Evolutionary conservation across 2,113 vertebrate species (phyloP), one percentile per base, ranked within the genome.

Genomic region (Perca flavescens): DNA sequence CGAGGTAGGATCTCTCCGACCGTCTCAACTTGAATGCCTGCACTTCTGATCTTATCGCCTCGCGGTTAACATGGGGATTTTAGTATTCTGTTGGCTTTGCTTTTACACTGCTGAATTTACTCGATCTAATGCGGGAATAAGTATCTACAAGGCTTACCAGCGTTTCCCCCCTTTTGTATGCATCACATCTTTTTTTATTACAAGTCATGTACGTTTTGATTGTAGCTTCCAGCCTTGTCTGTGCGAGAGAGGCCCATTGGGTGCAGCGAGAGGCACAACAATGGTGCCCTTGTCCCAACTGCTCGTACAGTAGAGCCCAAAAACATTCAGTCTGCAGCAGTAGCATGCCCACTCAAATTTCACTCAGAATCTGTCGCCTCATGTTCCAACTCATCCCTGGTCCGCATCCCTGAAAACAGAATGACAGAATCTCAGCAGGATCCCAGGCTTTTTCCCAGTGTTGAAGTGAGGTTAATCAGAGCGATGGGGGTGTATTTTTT

Each of bases 1-100:
- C 4, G 69, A 92, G 92, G 92, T 92, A 92, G 87, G 92, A 84
- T 36, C 49, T 71, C 43, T 69, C 19, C 0, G 0, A 57, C 1
- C 9, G 15, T 58, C 40, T 88, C n/a, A 8, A 40, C 16, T 43
- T 13, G 19, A 46, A 14, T 10, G 7, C n/a, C 8, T 3, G 2
- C 8, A 11, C 58, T 68, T 63, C 28, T 61, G n/a, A 69, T 60
- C 43, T 19, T 17, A 2, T 67, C 21, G 13, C 4, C 43, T 75
- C 6, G 5, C 25, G 6, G 13, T 68, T n/a, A 2, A 43, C 5
- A 28, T 14, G 11, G 21, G 14, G 54, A 56, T 10, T 63, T 25
- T 46, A 66, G 17, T 15, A 3, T 0, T 61, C 50, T 74, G 22
- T 68, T 56, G 73, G 73, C 43, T 63, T 7, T 25, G 36, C 56